Percentiles rank a stretch among this genome's conserved stretches.
Conservation (phyloP, 1,140 invertebrate genomes). For the Megalonaias nervosa region DNA sequence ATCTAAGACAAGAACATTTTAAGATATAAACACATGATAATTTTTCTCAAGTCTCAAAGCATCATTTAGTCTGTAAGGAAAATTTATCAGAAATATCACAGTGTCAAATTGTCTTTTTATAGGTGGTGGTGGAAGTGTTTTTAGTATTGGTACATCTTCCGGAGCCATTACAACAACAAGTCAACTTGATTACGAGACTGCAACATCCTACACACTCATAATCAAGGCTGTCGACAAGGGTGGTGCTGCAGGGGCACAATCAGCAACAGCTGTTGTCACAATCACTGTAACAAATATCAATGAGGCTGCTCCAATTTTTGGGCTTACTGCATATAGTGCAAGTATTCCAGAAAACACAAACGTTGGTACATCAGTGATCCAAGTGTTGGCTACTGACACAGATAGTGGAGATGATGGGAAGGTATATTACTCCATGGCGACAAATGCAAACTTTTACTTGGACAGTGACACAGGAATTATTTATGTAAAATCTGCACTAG, state of each 20-base stretch:
- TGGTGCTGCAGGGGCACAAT: slow-evolving; percentile 21
- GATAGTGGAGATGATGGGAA: slow-evolving; percentile 39
- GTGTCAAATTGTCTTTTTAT: no score
- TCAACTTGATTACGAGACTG: slow-evolving; percentile 41
- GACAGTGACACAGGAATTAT: slow-evolving; percentile 42
- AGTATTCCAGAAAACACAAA: slow-evolving; percentile 34
- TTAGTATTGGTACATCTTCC: slow-evolving; percentile 31
- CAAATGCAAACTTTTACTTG: slow-evolving; percentile 39
- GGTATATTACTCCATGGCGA: slow-evolving; percentile 30
- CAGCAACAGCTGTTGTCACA: slow-evolving; percentile 33
- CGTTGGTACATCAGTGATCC: slow-evolving; percentile 37
- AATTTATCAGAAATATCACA: no score
- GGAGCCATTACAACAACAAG: slow-evolving; percentile 46
- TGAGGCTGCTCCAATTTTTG: slow-evolving; percentile 57
- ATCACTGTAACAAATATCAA: slow-evolving; percentile 54
- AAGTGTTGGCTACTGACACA: slow-evolving; percentile 40
- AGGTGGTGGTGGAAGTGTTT: no score
- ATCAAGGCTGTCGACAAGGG: slow-evolving; percentile 33
- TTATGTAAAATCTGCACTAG: slow-evolving; percentile 12
- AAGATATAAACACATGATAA: no score
- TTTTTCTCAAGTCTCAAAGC: no score
- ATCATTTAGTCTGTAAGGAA: no score
- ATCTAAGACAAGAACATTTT: no score
- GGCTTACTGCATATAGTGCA: slow-evolving; percentile 42
- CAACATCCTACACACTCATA: slow-evolving; percentile 32